Conservation (phyloP, 2,888 invertebrate species). For the Onchidella celtica region DNA sequence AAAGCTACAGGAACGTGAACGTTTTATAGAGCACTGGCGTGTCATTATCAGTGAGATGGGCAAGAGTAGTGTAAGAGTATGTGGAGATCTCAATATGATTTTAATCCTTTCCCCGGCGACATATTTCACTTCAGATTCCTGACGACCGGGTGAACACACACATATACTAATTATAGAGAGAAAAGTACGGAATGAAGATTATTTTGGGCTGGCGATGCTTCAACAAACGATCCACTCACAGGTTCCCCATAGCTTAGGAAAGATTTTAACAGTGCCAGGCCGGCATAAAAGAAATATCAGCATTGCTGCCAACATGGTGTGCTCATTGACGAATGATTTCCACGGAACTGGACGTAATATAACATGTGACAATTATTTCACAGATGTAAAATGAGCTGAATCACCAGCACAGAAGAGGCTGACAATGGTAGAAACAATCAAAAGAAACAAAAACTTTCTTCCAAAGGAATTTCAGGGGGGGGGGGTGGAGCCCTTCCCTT, state of each 20-base stretch:
- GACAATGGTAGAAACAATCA: constrained; percentile 9
- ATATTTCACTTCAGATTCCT: background rate
- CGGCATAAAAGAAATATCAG: background rate
- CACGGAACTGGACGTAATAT: constrained; percentile 20
- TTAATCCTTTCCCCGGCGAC: background rate
- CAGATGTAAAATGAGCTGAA: constrained; percentile 5
- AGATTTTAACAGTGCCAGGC: background rate
- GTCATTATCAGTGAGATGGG: too few species aligned
- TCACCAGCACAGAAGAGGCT: background rate
- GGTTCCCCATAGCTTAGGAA: constrained; percentile 26
- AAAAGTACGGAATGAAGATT: constrained; percentile 12
- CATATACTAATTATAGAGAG: background rate
- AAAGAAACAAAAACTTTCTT: constrained; percentile 22
- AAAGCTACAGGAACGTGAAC: too few species aligned
- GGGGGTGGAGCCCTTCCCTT: background rate
- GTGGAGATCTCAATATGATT: background rate
- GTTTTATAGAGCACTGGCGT: too few species aligned
- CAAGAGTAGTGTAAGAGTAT: too few species aligned
- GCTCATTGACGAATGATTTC: constrained; percentile 7
- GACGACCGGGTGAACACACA: background rate
- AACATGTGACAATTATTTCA: constrained; percentile 21
- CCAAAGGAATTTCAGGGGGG: background rate
- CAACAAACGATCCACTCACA: constrained; percentile 18
- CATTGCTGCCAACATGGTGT: constrained; percentile 10
- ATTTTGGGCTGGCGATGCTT: constrained; percentile 23